Evolutionary conservation across 2,888 invertebrate species (phyloP).

Genomic region (Bombylius discolor): DNA sequence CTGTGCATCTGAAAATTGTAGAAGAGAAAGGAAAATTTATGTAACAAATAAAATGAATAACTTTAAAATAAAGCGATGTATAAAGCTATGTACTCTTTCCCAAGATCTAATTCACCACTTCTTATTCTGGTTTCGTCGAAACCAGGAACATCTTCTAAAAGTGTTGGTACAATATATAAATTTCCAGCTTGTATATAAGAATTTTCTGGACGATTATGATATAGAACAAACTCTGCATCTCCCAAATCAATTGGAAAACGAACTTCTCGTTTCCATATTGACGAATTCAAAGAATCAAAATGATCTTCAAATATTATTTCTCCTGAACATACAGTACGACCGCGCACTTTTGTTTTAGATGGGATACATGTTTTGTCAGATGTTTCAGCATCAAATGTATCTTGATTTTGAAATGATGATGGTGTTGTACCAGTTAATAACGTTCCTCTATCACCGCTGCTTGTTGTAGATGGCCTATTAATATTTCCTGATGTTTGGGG

Average conservation of each 20-base stretch:
- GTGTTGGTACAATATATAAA: conserved; percentile 32
- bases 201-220: conserved; percentile 30
- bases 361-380: not conserved
- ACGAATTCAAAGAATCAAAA: conserved; percentile 40
- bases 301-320: conserved; percentile 48
- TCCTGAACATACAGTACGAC: conserved; percentile 37
- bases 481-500: not conserved
- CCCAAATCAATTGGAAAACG: conserved; percentile 39
- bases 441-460: not conserved
- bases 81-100: conserved; percentile 22
- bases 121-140: conserved; percentile 20
- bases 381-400: not conserved
- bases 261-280: conserved; percentile 45
- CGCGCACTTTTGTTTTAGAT: conserved; percentile 23
- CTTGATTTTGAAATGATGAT: not conserved
- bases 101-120: conserved; percentile 30
- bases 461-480: not conserved
- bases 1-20: conserved; percentile 39
- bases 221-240: conserved; percentile 39
- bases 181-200: conserved; percentile 25
- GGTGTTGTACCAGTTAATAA: not conserved
- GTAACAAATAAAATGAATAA: not conserved
- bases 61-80: not conserved
- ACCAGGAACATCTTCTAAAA: conserved; percentile 22
- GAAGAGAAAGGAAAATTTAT: not conserved